Conservation (phyloP, 2,888 invertebrate species). For the Geophilus truncorum region DNA sequence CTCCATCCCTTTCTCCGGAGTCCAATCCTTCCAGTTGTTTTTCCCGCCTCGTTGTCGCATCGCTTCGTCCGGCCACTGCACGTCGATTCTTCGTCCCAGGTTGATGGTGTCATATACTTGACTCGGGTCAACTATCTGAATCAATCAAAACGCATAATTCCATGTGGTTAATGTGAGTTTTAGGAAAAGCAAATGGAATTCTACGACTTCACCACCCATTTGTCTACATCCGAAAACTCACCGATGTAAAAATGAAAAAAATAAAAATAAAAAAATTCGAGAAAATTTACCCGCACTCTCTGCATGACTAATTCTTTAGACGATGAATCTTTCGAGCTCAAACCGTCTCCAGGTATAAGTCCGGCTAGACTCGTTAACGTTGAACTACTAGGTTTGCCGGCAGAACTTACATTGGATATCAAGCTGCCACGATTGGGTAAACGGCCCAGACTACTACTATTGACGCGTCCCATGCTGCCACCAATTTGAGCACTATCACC, state of each 20-base stretch:
- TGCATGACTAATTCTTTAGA: slow-evolving; percentile 52
- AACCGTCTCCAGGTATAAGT: slow-evolving; percentile 52
- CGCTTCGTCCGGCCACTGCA: slow-evolving; percentile 90
- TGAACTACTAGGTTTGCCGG: slow-evolving; percentile 79
- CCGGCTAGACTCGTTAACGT: slow-evolving; percentile 78
- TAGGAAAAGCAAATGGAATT: not conserved
- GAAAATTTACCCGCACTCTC: slow-evolving; percentile 55
- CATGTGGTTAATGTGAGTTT: not conserved
- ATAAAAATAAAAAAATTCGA: not conserved
- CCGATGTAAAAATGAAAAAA: no score
- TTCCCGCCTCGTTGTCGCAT: slow-evolving; percentile 82
- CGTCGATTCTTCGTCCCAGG: slow-evolving; percentile 80
- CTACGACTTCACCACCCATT: no score
- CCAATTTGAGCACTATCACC: slow-evolving; percentile 55
- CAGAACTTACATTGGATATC: slow-evolving; percentile 60
- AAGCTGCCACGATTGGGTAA: slow-evolving; percentile 73
- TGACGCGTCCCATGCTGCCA: slow-evolving; percentile 50
- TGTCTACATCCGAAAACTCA: no score
- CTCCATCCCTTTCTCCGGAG: slow-evolving; percentile 85
- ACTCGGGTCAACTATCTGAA: slow-evolving; percentile 60
- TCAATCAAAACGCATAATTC: not conserved
- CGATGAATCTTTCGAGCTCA: slow-evolving; percentile 30
- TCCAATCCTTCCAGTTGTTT: slow-evolving; percentile 85
- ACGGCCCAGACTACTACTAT: slow-evolving; percentile 59
- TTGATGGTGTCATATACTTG: slow-evolving; percentile 87